Conservation (phyloP, 1,140 invertebrate species). For the Ganaspis sp. region DNA sequence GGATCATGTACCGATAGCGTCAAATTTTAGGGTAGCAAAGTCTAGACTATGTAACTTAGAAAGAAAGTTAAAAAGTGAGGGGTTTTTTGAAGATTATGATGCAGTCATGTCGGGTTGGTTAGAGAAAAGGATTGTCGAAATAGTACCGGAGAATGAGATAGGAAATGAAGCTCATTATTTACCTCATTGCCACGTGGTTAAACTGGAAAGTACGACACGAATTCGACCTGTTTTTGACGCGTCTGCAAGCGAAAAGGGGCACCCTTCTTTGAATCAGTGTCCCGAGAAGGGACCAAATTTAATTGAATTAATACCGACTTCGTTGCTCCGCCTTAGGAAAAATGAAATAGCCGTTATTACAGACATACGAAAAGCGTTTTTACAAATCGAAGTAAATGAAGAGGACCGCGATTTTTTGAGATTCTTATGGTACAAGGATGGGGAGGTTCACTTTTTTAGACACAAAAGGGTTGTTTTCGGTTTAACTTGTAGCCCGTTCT, state of each 20-base stretch:
- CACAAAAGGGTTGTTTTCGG: constrained; percentile 51
- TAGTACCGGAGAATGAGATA: constrained; percentile 44
- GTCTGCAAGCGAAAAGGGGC: constrained; percentile 45
- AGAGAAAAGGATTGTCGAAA: constrained; percentile 50
- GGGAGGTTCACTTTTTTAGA: neutral
- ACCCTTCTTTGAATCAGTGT: constrained; percentile 49
- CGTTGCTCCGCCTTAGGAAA: constrained; percentile 63
- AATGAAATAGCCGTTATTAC: constrained; percentile 56
- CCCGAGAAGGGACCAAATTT: constrained; percentile 61
- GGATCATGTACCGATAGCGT: constrained; percentile 47
- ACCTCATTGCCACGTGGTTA: constrained; percentile 62
- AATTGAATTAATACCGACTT: constrained; percentile 63
- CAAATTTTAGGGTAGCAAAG: constrained; percentile 49
- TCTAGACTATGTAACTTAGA: constrained; percentile 46
- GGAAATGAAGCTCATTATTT: constrained; percentile 51
- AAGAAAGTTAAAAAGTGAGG: constrained; percentile 49
- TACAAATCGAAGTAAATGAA: neutral
- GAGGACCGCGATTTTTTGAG: constrained; percentile 33
- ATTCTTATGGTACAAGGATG: constrained; percentile 45
- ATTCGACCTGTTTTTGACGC: constrained; percentile 61
- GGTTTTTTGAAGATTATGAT: constrained; percentile 41
- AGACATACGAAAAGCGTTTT: constrained; percentile 56
- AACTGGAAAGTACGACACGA: constrained; percentile 50
- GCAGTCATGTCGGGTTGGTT: constrained; percentile 35
- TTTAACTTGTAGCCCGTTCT: constrained; percentile 50